A percentile compares a stretch with the other conserved stretches of the same genome.
phyloP scores from a whole-genome alignment of 2,113 vertebrate genomes.

The Menidia beryllina region DNA sequence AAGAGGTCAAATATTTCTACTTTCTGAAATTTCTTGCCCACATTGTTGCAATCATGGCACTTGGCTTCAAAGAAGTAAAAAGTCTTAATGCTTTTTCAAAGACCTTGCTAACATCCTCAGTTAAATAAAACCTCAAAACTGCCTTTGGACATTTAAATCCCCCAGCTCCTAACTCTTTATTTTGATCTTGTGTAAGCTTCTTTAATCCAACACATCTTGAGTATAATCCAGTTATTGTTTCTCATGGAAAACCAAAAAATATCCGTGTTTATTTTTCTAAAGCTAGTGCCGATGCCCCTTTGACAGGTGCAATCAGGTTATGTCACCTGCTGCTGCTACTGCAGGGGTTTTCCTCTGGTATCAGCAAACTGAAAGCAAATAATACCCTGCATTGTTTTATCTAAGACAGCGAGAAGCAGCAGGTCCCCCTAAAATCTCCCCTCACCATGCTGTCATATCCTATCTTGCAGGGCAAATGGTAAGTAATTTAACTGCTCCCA shows the following conservation, averaged over 20 bases:
- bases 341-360: slow-evolving; percentile 14
- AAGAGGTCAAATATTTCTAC: background rate
- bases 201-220: slow-evolving; percentile 11
- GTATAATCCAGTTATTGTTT: slow-evolving; percentile 14
- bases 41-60: slow-evolving; percentile 50
- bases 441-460: slow-evolving; percentile 45
- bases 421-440: slow-evolving; percentile 59
- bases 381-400: slow-evolving; percentile 65
- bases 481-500: slow-evolving; percentile 63
- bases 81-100: slow-evolving; percentile 3
- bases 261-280: slow-evolving; percentile 7
- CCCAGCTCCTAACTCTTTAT: slow-evolving; percentile 17
- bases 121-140: background rate
- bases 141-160: slow-evolving; percentile 22
- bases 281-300: background rate
- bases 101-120: background rate
- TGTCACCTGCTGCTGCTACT: slow-evolving; percentile 38
- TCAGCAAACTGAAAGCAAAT: slow-evolving; percentile 38
- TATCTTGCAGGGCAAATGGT: slow-evolving; percentile 65
- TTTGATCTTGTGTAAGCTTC: slow-evolving; percentile 2
- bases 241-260: slow-evolving; percentile 2
- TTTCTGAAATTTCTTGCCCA: slow-evolving; percentile 25
- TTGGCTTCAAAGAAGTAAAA: slow-evolving; percentile 52
- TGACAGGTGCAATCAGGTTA: slow-evolving; percentile 18
- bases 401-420: slow-evolving; percentile 64